Evolutionary conservation across 2,888 invertebrate species (phyloP).

Genomic region (Drosophila flavopinicola): DNA sequence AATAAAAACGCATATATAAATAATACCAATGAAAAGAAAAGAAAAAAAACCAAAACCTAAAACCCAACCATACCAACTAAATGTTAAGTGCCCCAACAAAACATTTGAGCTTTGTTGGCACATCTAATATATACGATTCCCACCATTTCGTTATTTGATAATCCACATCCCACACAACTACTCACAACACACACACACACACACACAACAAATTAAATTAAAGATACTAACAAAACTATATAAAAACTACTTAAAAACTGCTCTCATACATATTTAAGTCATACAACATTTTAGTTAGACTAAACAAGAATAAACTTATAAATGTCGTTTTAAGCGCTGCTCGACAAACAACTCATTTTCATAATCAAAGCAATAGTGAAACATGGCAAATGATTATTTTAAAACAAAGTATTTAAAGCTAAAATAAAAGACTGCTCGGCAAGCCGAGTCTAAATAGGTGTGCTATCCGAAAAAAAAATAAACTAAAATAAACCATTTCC

Average conservation of each 20-base stretch:
- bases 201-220: slow-evolving; percentile 24
- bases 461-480: slow-evolving; percentile 9
- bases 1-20: slow-evolving; percentile 69
- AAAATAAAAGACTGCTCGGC: not conserved
- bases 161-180: slow-evolving; percentile 42
- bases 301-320: slow-evolving; percentile 22
- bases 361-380: not conserved
- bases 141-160: slow-evolving; percentile 33
- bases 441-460: not conserved
- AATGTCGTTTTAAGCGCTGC: slow-evolving; percentile 1
- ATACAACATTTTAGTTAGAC: slow-evolving; percentile 33
- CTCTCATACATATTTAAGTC: slow-evolving; percentile 40
- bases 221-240: slow-evolving; percentile 32
- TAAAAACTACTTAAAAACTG: slow-evolving; percentile 16
- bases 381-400: not conserved
- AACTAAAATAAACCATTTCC: not conserved
- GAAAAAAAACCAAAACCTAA: slow-evolving; percentile 34
- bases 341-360: slow-evolving; percentile 4
- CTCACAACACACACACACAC: slow-evolving; percentile 17
- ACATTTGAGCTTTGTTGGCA: slow-evolving; percentile 32
- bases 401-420: not conserved
- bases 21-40: slow-evolving; percentile 50
- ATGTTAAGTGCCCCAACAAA: slow-evolving; percentile 32
- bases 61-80: slow-evolving; percentile 19
- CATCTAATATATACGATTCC: slow-evolving; percentile 25